Percentiles rank a stretch among this genome's conserved stretches.
These are phyloP conservation scores for Craseonycteris thonglongyai DNA, from an alignment of 2,113 vertebrate species.

Conservation along the genomic window DNA sequence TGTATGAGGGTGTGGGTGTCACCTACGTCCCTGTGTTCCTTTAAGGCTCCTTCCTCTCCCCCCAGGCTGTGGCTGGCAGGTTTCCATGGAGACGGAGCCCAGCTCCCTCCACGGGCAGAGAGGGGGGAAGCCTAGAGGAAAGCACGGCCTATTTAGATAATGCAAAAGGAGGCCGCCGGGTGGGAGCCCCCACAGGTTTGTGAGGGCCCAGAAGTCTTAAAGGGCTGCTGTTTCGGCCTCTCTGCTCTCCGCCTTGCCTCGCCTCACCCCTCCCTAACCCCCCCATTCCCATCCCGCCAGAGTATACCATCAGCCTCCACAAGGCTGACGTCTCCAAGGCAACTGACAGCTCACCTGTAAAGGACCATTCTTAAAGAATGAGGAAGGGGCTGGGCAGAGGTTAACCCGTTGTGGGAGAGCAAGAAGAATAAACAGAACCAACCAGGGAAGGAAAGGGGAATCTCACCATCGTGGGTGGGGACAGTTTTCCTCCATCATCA, in stretches of 20 bases:
- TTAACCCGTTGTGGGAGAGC: slow-evolving; percentile 44
- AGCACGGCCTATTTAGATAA: slow-evolving; percentile 37
- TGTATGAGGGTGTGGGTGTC: background rate
- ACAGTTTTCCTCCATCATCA: background rate
- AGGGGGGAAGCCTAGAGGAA: background rate
- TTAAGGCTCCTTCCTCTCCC: slow-evolving; percentile 35
- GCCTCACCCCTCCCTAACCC: background rate
- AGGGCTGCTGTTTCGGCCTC: background rate
- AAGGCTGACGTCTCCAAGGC: slow-evolving; percentile 49
- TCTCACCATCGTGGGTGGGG: background rate
- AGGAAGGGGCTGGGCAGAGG: background rate
- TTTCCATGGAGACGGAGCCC: slow-evolving; percentile 64
- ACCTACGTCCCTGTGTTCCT: slow-evolving; percentile 25
- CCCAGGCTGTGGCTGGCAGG: slow-evolving; percentile 36
- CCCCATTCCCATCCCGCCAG: background rate
- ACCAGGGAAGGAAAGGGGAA: background rate
- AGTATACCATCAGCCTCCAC: background rate
- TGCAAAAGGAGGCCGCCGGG: slow-evolving; percentile 2
- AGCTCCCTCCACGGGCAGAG: background rate
- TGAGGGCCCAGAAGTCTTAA: background rate
- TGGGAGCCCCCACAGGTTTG: background rate
- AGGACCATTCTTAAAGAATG: slow-evolving; percentile 26
- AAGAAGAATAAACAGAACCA: too few species aligned
- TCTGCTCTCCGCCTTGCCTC: background rate
- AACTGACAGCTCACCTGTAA: slow-evolving; percentile 56